phyloP scores from a whole-genome alignment of 2,113 vertebrate genomes.

The Chaetops frenatus region DNA sequence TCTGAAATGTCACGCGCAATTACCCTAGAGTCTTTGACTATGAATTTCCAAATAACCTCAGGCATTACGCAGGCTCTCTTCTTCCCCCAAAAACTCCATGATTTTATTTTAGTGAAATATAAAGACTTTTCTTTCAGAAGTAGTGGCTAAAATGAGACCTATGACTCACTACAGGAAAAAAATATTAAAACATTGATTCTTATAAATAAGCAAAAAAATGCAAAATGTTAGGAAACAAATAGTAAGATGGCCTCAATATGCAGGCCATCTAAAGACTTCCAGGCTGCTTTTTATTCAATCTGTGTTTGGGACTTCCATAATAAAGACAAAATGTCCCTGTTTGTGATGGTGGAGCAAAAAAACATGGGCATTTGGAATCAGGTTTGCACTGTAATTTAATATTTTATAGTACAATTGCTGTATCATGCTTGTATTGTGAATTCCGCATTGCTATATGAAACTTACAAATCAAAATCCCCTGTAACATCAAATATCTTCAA shows the following conservation, averaged over 20 bases:
- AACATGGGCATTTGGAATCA: neutral
- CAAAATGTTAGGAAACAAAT: neutral
- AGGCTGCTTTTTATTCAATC: neutral
- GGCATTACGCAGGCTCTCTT: neutral
- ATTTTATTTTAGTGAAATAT: neutral
- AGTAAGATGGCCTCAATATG: neutral
- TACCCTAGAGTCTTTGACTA: neutral
- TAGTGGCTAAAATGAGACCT: neutral
- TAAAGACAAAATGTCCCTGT: neutral
- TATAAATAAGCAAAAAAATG: neutral
- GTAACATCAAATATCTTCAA: neutral
- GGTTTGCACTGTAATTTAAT: neutral
- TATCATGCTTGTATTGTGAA: neutral
- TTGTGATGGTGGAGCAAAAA: neutral
- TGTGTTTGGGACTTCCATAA: neutral
- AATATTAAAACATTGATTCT: neutral
- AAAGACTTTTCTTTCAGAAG: neutral
- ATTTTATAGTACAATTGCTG: neutral
- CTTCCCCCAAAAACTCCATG: neutral
- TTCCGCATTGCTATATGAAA: neutral
- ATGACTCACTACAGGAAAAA: neutral
- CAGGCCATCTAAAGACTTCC: neutral
- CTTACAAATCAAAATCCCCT: neutral
- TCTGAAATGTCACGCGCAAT: slow-evolving; percentile 2
- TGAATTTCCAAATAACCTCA: neutral